Percentiles rank a stretch among this genome's conserved stretches.
Conservation (phyloP, 2,797 vertebrate species). For the Tauraco hartlaubi region DNA sequence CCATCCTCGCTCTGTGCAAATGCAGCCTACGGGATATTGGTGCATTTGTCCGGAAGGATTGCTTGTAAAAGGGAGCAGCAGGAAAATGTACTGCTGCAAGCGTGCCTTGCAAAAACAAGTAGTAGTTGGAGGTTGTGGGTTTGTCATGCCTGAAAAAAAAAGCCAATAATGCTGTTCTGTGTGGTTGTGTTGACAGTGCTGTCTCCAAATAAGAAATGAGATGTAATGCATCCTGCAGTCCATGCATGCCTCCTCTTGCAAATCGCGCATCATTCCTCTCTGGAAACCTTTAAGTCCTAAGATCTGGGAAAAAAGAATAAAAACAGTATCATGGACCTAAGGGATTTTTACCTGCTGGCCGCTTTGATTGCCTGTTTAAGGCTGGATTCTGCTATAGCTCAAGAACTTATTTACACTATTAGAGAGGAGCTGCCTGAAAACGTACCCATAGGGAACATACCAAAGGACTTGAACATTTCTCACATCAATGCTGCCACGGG, state of each 20-base stretch:
- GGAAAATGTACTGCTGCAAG: slow-evolving; percentile 67
- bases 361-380: slow-evolving; percentile 95
- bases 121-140: slow-evolving; percentile 61
- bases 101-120: slow-evolving; percentile 58
- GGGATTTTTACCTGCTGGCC: slow-evolving; percentile 99
- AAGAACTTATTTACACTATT: slow-evolving; percentile 99
- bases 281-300: slow-evolving; percentile 84
- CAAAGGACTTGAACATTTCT: slow-evolving; percentile 99
- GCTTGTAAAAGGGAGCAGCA: slow-evolving; percentile 56
- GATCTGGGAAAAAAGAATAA: slow-evolving; percentile 84
- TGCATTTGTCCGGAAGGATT: slow-evolving; percentile 67
- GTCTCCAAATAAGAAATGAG: slow-evolving; percentile 87
- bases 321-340: slow-evolving; percentile 96
- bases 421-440: slow-evolving; percentile 99
- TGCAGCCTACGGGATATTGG: slow-evolving; percentile 46
- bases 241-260: slow-evolving; percentile 85
- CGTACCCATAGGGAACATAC: slow-evolving; percentile 99
- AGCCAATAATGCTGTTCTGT: slow-evolving; percentile 86
- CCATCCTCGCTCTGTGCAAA: slow-evolving; percentile 49
- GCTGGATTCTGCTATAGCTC: slow-evolving; percentile 96
- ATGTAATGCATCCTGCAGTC: slow-evolving; percentile 87
- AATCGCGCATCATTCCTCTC: slow-evolving; percentile 74
- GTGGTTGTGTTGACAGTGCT: slow-evolving; percentile 91
- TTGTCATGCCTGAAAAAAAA: slow-evolving; percentile 72
- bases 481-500: slow-evolving; percentile 95